Evolutionary conservation across 2,797 vertebrate species (phyloP), one percentile per base, ranked within the genome.

Genomic region (Molossus alvarezi): DNA sequence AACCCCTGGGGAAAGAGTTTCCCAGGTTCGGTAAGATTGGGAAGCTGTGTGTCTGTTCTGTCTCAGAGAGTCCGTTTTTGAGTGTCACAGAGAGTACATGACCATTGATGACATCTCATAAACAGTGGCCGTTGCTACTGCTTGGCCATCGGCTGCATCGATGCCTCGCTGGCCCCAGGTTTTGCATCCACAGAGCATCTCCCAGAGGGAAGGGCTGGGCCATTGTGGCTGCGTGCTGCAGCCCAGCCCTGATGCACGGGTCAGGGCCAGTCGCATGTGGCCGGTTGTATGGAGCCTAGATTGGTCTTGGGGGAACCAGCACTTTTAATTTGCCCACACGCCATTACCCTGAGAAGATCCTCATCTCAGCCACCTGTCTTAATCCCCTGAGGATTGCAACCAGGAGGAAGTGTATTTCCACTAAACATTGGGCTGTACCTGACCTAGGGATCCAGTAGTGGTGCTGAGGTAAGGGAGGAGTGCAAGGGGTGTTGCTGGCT

Each of bases 341-440:
- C 37, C 82, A 14, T 73, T 23, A 85, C 33, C 6, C 5, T n/a
- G 15, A 41, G 12, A 27, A 88, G 55, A 62, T 41, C 64, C n/a
- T 80, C 37, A 67, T 72, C 82, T 76, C 57, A 51, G 57, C 62
- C 48, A 15, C 60, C 6, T 17, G 37, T 77, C 83, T 88, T 55
- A 64, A 53, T 67, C 69, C 57, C 33, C n/a, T 12, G n/a, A 48
- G 85, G 92, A 77, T 83, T 14, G 14, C 60, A 58, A 45, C 20
- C 64, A 76, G 62, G 9, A 67, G 83, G 82, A 87, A 20, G 14
- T 92, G 60, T 87, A 23, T 88, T 71, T 77, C 89, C n/a, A 0
- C 9, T 37, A 10, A 33, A 17, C n/a, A 15, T 18, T 27, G 9
- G 20, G 14, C 65, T 48, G 21, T 51, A 11, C 37, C 23, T 86